Evolutionary conservation across 1,140 invertebrate genomes (phyloP), one percentile per base, ranked within the genome.

Genomic region (Cherax quadricarinatus): DNA sequence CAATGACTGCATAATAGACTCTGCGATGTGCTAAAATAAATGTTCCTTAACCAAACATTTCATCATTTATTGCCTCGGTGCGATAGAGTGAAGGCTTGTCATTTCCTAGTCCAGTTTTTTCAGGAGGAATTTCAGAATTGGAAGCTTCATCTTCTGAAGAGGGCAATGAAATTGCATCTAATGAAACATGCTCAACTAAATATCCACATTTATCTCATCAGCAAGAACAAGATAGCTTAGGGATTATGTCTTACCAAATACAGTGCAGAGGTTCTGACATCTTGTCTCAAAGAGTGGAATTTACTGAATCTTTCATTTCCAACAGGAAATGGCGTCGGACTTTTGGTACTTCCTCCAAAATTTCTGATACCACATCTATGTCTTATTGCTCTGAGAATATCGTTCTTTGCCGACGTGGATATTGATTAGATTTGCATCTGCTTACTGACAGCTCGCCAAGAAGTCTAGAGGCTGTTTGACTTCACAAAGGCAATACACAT

Each of bases 231-330:
- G 82, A 84, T 78, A 1, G 5, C 73, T 78, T 41, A 78, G 30
- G 73, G 73, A 78, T 21, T 84, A 21, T 1, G 62, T 48, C 82
- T 84, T 9, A 9, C 82, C 82, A 84, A 84, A n/a, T 9, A 9
- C 9, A 84, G 5, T 24, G 62, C 82, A 84, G 82, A 84, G 53
- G 21, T 57, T n/a, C 5, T 84, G 82, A 60, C 82, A 84, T 84
- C 82, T 84, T 4, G 82, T 14, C 62, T 84, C 53, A 84, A 84
- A 21, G 53, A 84, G 62, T 84, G 82, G 82, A 84, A 84, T 84
- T 84, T 84, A 84, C 62, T 84, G 41, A 4, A 84, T 70, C 82
- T n/a, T 84, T 4, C 10, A 14, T 84, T 3, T 16, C 24, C 10
- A 1, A 84, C 82, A 84, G 82, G 21, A 84, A 84, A 84, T 14